A percentile compares a stretch with the other conserved stretches of the same genome.
Evolutionary conservation across 92 coral and sea anemone species (phyloP).

Genomic region (Palythoa grandis): DNA sequence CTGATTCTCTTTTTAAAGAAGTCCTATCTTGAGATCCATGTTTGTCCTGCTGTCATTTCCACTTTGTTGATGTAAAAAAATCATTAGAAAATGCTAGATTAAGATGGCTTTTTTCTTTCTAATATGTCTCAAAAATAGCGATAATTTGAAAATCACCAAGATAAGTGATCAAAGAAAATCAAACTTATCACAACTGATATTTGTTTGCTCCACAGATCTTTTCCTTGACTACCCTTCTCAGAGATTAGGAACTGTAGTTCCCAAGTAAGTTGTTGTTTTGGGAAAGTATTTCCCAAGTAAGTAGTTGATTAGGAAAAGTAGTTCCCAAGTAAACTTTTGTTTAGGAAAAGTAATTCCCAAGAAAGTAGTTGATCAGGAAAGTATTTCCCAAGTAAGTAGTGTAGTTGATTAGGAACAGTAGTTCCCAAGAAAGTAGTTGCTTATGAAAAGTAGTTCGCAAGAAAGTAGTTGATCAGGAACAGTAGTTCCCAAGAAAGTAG

Average conservation of each 20-base stretch:
- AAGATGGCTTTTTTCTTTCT: too few species aligned
- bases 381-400: background rate
- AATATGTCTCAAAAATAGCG: too few species aligned
- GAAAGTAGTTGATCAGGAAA: background rate
- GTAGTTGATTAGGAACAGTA: background rate
- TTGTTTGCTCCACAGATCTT: conserved; percentile 51
- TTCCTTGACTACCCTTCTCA: conserved; percentile 76
- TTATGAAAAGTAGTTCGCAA: too few species aligned
- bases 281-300: background rate
- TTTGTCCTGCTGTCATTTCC: too few species aligned
- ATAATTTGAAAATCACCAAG: too few species aligned
- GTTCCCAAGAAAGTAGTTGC: too few species aligned
- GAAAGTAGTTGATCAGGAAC: too few species aligned
- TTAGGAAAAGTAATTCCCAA: background rate
- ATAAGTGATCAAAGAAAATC: background rate
- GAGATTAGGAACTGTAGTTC: conserved; percentile 75
- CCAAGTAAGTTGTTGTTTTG: conserved; percentile 64
- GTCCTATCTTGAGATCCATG: too few species aligned
- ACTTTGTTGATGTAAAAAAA: too few species aligned
- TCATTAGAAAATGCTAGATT: too few species aligned
- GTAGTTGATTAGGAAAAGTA: background rate
- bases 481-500: too few species aligned
- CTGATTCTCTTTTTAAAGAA: too few species aligned
- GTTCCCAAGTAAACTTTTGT: background rate
- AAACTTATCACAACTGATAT: background rate